phyloP scores from a whole-genome alignment of 2,888 invertebrate genomes.

The Ctena decussata region DNA sequence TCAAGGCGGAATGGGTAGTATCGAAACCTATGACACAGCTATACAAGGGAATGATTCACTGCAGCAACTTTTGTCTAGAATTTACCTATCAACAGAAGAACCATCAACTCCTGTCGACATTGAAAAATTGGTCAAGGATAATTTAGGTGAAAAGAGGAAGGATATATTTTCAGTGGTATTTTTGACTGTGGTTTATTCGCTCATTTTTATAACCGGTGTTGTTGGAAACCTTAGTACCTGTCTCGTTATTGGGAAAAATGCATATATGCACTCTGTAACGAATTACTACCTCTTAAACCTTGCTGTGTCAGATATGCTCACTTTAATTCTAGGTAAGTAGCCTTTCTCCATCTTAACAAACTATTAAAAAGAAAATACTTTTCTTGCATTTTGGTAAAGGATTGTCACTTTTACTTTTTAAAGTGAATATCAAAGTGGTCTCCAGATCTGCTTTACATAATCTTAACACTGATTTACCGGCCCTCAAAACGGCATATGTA shows the following conservation, averaged over 20 bases:
- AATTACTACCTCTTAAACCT: constrained; percentile 97
- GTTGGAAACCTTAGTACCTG: constrained; percentile 95
- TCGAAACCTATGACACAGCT: background rate
- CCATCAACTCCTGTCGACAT: background rate
- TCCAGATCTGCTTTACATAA: too few species aligned
- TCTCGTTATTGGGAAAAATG: constrained; percentile 93
- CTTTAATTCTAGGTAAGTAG: constrained; percentile 91
- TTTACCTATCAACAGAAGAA: background rate
- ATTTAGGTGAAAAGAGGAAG: constrained; percentile 78
- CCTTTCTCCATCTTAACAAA: too few species aligned
- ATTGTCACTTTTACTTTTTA: too few species aligned
- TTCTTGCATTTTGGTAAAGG: too few species aligned
- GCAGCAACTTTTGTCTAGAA: background rate
- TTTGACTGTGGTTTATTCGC: constrained; percentile 88
- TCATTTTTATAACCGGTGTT: constrained; percentile 93
- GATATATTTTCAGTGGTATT: constrained; percentile 75
- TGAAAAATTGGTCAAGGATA: background rate
- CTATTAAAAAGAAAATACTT: too few species aligned
- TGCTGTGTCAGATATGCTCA: constrained; percentile 94
- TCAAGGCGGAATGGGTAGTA: background rate
- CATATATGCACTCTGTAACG: constrained; percentile 95
- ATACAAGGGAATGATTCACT: background rate
- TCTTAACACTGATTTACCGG: too few species aligned
- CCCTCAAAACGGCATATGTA: too few species aligned
- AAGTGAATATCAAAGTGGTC: too few species aligned